These are phyloP conservation scores for Notospermus geniculatus DNA, from an alignment of 1,140 invertebrate species.

Conservation along the genomic window DNA sequence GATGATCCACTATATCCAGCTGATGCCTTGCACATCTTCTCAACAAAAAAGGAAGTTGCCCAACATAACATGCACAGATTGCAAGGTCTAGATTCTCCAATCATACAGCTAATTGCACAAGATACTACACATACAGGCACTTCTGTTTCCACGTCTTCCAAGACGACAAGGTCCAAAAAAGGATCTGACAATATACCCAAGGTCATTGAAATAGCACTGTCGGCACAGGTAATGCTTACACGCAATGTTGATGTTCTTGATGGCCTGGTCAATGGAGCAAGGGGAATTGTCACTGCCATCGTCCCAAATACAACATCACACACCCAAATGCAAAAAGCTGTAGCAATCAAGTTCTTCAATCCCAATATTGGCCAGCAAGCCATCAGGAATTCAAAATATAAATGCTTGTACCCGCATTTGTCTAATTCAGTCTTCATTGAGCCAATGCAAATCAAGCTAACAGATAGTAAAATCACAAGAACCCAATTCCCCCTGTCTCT, in stretches of 20 bases:
- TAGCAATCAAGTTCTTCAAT: no score
- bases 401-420: no score
- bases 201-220: background rate
- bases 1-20: background rate
- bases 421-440: background rate
- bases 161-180: no score
- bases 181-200: no score
- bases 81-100: background rate
- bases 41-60: slow-evolving; percentile 2
- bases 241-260: slow-evolving; percentile 1
- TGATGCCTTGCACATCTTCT: slow-evolving; percentile 1
- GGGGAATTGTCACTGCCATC: background rate
- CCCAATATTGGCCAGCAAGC: no score
- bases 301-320: no score
- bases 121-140: no score
- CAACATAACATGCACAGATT: background rate
- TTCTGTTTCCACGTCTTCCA: no score
- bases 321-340: no score
- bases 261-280: slow-evolving; percentile 9
- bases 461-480: slow-evolving; percentile 7
- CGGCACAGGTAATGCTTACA: background rate
- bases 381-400: no score
- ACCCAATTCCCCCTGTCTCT: slow-evolving; percentile 25
- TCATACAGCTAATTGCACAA: no score
- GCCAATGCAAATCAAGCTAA: slow-evolving; percentile 9